Conservation (phyloP, 2,888 invertebrate genomes). For the Clivina fossor region DNA sequence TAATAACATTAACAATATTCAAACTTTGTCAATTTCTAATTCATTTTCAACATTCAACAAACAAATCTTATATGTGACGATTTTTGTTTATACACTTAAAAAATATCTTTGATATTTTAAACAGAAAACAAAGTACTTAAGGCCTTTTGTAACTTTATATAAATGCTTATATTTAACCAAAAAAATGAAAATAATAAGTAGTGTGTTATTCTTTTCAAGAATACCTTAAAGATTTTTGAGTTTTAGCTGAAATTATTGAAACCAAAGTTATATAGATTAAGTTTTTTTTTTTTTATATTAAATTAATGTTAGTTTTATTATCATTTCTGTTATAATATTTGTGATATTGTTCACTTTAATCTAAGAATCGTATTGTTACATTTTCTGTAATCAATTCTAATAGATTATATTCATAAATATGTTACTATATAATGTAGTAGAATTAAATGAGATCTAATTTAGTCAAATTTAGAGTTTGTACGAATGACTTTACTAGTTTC, state of each 20-base stretch:
- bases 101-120: conserved; percentile 8
- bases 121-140: conserved; percentile 23
- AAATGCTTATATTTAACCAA: conserved; percentile 11
- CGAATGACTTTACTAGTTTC: too few species aligned
- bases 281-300: conserved; percentile 2
- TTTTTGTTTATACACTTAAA: conserved; percentile 1
- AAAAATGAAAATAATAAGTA: conserved; percentile 6
- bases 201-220: conserved; percentile 15
- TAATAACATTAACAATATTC: too few species aligned
- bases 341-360: conserved; percentile 32
- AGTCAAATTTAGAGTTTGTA: too few species aligned
- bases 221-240: not conserved
- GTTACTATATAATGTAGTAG: too few species aligned
- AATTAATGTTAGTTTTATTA: too few species aligned
- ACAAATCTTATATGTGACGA: too few species aligned
- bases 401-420: too few species aligned
- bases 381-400: not conserved
- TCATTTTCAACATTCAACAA: not conserved
- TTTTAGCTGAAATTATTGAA: conserved; percentile 19
- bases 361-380: conserved; percentile 10
- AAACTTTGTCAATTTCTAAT: not conserved
- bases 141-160: conserved; percentile 26
- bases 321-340: conserved; percentile 16
- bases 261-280: conserved; percentile 25
- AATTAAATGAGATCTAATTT: too few species aligned